Base-by-base conservation (phyloP, 2,113 vertebrate species). In the Chaetodon auriga region DNA sequence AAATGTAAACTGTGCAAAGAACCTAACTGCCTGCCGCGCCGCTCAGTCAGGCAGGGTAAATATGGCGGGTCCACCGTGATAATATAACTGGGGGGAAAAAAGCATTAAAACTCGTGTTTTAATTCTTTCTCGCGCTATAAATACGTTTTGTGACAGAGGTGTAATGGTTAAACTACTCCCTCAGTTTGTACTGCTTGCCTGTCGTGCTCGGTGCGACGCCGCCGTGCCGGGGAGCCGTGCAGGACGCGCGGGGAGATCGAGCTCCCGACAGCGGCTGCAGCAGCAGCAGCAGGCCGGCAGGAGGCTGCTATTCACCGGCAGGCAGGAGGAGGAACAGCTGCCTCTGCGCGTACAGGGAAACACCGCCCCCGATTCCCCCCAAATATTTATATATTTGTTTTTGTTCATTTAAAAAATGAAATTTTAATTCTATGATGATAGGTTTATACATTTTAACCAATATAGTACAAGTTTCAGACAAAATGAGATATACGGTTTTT, bases 221-320 rank as follows among this genome's bases (percentile, higher is more conserved):
- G 51, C 25, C 0, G 35, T 14, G 35, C 48, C 54, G 45, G n/a
- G 51, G n/a, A 88, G 69, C 38, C 65, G 68, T 51, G 75, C 60
- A 2, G 78, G 18, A 30, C 5, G 16, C 2, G 64, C 7, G 36
- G 36, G 75, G 60, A 63, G 57, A 18, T 23, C 7, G 54, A 65
- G 82, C 65, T 68, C 36, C 72, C 6, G 45, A 30, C 30, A 45
- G 87, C 90, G 89, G 90, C 78, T 12, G 68, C 64, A 11, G 86
- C 5, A 11, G 82, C 78, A 25, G 71, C 87, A n/a, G 81, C 83
- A 30, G 75, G 88, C 89, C 89, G 81, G 60, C 75, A 53, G 80
- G 51, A 83, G 69, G 91, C 92, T 94, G 93, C 93, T 94, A 88
- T 94, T 94, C 92, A 90, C 93, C 87, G 84, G 86, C 80, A 36